A percentile compares a stretch with the other conserved stretches of the same genome.
phyloP scores from a whole-genome alignment of 37 sponge, comb jelly and placozoan genomes.

The Cliona cf. orientalis region DNA sequence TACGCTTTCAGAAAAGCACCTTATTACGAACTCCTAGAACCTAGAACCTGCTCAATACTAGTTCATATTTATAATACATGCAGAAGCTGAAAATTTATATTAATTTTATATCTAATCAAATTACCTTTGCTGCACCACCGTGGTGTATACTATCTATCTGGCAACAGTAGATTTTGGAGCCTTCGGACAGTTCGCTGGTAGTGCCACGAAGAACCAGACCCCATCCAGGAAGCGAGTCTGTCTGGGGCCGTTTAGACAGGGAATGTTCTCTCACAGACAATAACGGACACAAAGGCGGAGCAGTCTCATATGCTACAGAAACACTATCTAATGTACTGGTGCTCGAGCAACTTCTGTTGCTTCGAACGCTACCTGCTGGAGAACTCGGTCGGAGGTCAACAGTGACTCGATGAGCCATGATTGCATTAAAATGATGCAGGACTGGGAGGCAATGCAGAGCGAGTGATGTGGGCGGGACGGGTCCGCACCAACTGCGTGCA shows the following conservation, averaged over 20 bases:
- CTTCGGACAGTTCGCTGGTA: conserved; percentile 45
- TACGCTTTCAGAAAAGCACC: too few species aligned
- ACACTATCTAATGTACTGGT: conserved; percentile 22
- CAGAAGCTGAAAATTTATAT: too few species aligned
- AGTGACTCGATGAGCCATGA: too few species aligned
- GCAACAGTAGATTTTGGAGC: conserved; percentile 51
- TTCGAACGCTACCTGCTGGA: conserved; percentile 2
- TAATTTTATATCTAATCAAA: too few species aligned
- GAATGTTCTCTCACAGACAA: background rate
- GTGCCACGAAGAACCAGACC: conserved; percentile 52
- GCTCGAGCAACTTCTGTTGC: conserved; percentile 18
- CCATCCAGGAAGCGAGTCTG: conserved; percentile 15
- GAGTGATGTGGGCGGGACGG: too few species aligned
- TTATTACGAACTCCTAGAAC: too few species aligned
- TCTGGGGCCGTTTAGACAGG: conserved; percentile 15
- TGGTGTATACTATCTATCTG: conserved; percentile 51
- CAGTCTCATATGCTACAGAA: background rate
- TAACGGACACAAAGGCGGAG: conserved; percentile 27
- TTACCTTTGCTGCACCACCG: conserved; percentile 52
- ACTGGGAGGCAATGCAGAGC: too few species aligned
- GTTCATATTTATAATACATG: too few species aligned
- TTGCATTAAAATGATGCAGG: too few species aligned
- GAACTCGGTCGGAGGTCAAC: too few species aligned
- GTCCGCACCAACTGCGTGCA: too few species aligned
- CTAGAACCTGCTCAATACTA: too few species aligned